Evolutionary conservation across 2,797 vertebrate species (phyloP).

Genomic region (Pogoniulus pusillus): DNA sequence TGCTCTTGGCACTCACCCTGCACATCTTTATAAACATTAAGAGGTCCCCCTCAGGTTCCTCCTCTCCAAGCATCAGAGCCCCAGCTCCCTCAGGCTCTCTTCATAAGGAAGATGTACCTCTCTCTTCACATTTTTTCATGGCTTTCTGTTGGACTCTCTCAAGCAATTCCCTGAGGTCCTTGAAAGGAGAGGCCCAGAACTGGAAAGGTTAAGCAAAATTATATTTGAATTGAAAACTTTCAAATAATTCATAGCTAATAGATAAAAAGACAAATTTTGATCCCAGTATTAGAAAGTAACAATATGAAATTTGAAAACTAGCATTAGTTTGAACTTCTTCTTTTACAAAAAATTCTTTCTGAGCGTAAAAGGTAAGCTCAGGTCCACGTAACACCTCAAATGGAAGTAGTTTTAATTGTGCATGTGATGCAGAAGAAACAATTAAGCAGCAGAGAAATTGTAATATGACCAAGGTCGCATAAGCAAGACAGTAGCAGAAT

Average conservation of each 20-base stretch:
- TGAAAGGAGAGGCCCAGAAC: too few species aligned
- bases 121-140: too few species aligned
- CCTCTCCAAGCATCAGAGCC: too few species aligned
- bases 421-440: constrained; percentile 17
- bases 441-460: constrained; percentile 1
- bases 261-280: background rate
- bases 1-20: too few species aligned
- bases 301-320: background rate
- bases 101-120: too few species aligned
- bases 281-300: background rate
- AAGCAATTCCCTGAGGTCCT: too few species aligned
- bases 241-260: background rate
- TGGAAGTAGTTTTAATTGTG: constrained; percentile 1
- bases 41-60: too few species aligned
- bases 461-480: constrained; percentile 22
- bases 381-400: background rate
- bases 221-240: background rate
- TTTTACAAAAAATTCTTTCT: background rate
- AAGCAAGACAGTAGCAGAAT: constrained; percentile 8
- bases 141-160: too few species aligned
- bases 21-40: too few species aligned
- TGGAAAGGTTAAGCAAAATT: background rate
- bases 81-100: too few species aligned
- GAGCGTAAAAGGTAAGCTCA: background rate
- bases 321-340: background rate